Evolutionary conservation across 2,113 vertebrate genomes (phyloP).

Genomic region (Cyprinodon variegatus): DNA sequence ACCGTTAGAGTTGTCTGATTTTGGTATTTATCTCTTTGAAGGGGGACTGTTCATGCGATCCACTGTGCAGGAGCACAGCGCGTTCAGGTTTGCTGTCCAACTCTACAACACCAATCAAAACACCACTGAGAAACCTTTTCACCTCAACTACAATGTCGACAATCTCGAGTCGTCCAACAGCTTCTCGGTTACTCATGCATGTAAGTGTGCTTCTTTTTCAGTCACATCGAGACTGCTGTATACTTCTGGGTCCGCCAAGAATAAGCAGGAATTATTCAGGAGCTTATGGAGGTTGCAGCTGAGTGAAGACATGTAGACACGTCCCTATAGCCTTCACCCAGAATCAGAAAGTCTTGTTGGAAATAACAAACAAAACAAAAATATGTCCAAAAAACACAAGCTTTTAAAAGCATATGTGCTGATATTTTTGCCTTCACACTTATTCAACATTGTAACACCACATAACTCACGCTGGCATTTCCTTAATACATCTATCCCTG

Average conservation of each 20-base stretch:
- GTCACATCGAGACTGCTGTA: slow-evolving; percentile 25
- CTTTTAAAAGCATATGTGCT: neutral
- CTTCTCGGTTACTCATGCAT: slow-evolving; percentile 99
- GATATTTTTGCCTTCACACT: neutral
- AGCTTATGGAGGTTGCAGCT: slow-evolving; percentile 36
- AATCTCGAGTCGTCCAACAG: slow-evolving; percentile 99
- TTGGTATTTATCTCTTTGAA: slow-evolving; percentile 65
- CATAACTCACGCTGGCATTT: neutral
- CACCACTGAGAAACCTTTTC: slow-evolving; percentile 97
- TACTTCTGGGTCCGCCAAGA: slow-evolving; percentile 27
- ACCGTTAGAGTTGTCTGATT: slow-evolving; percentile 32
- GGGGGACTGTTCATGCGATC: slow-evolving; percentile 99
- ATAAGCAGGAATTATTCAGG: slow-evolving; percentile 54
- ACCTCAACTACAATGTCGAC: slow-evolving; percentile 98
- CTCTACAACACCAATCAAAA: slow-evolving; percentile 99
- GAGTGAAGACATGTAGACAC: slow-evolving; percentile 17
- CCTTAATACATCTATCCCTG: neutral
- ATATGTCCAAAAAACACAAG: neutral
- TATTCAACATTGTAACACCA: neutral
- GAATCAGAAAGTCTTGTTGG: slow-evolving; percentile 20
- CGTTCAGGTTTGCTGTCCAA: slow-evolving; percentile 98
- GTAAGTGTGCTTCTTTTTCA: slow-evolving; percentile 86
- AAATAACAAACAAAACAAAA: neutral
- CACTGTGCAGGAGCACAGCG: slow-evolving; percentile 99
- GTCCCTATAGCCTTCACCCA: slow-evolving; percentile 27